Base-by-base conservation (phyloP, 2,113 vertebrate genomes). In the Mugil cephalus region DNA sequence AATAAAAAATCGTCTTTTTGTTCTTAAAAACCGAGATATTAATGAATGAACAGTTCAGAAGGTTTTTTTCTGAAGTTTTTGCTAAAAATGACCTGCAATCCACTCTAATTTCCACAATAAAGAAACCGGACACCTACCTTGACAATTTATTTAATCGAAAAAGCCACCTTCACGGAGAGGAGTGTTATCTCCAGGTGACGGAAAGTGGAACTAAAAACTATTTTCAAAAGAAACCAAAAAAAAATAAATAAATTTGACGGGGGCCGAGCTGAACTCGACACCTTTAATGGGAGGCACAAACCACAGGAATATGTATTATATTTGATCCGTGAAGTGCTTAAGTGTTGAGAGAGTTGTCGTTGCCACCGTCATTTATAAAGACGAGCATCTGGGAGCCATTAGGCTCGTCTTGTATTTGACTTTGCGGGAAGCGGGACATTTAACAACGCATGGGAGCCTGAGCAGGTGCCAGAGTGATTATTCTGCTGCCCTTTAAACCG, bases 401-500 rank as follows among this genome's bases (percentile, higher is more conserved):
- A 91, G 88, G 72, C 88, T 69, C 35, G 90, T 89, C 84, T 90
- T 55, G 80, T 89, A 53, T 91, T 90, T 90, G 89, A 89, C 88
- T 93, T 89, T 87, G 88, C 52, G 67, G 71, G 54, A 46, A 74
- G 76, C 66, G 65, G 70, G 74, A 85, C 74, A 30, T 78, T 83
- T 76, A 82, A 69, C 82, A 70, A 78, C 74, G 74, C 67, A 69
- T 10, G 50, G 88, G 87, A 91, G 74, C 40, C 69, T 4, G 83
- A 78, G 77, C 77, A 84, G 70, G 87, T 88, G 87, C 88, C 85
- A 78, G 81, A 82, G 83, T 80, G 83, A 90, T 87, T 89, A 91
- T 85, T 86, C 69, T 35, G 60, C 83, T 87, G 90, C 68, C 89
- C 81, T 77, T 84, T 84, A 72, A 83, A 83, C 85, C 81, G 67